These are phyloP conservation scores for Noctua comes DNA, from an alignment of 2,888 invertebrate genomes.

Conservation along the genomic window DNA sequence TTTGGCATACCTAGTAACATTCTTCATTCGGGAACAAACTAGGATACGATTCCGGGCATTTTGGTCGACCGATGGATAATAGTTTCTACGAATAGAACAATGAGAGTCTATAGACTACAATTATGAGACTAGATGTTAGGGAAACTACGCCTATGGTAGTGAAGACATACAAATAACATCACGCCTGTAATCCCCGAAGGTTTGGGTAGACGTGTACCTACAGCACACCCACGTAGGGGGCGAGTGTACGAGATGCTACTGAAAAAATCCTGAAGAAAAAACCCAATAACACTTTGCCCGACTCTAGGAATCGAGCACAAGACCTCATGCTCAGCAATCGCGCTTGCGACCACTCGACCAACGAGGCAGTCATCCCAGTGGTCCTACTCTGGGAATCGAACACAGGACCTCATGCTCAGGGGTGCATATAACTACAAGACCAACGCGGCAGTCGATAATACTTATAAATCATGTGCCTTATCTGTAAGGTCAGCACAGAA, in stretches of 20 bases:
- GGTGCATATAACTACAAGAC: background rate
- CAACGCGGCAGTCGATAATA: background rate
- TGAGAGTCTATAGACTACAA: too few species aligned
- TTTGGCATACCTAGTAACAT: too few species aligned
- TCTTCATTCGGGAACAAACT: background rate
- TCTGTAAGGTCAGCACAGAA: slow-evolving; percentile 15
- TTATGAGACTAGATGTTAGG: background rate
- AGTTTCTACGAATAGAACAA: too few species aligned
- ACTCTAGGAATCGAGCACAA: background rate
- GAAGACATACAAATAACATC: background rate
- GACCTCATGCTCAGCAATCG: too few species aligned
- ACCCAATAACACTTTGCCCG: background rate
- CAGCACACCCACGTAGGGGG: background rate
- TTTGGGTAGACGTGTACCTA: background rate
- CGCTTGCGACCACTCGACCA: too few species aligned
- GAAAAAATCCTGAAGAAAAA: background rate
- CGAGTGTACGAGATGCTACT: background rate
- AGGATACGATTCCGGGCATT: too few species aligned
- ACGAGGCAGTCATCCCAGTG: too few species aligned
- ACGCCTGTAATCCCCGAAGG: background rate
- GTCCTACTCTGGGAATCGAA: background rate
- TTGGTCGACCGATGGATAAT: too few species aligned
- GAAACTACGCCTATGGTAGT: background rate
- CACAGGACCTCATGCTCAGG: background rate
- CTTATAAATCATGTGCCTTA: slow-evolving; percentile 13